Percentiles rank a stretch among this genome's conserved stretches.
Conservation (phyloP, 2,888 invertebrate species). For the Chrysolina americana region DNA sequence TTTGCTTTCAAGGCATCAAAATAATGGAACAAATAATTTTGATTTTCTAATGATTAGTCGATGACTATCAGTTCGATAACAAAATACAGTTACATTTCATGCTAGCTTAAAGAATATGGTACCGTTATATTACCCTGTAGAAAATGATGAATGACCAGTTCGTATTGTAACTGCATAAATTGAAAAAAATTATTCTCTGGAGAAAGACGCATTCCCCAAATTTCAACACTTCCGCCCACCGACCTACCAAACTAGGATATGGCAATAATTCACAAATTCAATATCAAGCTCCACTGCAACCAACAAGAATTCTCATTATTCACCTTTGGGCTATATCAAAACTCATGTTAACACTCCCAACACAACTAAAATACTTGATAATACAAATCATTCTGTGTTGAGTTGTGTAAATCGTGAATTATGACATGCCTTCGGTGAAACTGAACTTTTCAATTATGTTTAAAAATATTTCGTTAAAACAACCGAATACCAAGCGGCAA, state of each 20-base stretch:
- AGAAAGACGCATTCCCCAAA: neutral
- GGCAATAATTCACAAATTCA: conserved; percentile 13
- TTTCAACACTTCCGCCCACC: conserved; percentile 10
- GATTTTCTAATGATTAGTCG: no score
- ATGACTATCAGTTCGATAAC: no score
- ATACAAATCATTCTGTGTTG: neutral
- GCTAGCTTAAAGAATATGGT: no score
- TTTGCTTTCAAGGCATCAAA: no score
- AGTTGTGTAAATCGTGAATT: neutral
- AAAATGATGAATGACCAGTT: neutral
- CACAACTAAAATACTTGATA: conserved; percentile 7
- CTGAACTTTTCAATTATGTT: neutral
- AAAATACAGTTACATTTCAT: no score
- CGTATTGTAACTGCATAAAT: neutral
- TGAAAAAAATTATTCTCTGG: neutral
- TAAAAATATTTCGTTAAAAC: neutral
- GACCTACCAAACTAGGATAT: neutral
- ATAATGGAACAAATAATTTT: no score
- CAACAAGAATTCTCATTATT: conserved; percentile 13
- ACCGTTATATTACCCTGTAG: neutral
- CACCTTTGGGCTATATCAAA: conserved; percentile 13
- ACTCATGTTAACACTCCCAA: conserved; percentile 16
- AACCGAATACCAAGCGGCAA: no score
- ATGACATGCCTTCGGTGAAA: neutral
- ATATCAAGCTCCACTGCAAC: conserved; percentile 12